Evolutionary conservation across 2,113 vertebrate genomes (phyloP), one percentile per base, ranked within the genome.

Genomic region (Labeo rohita): DNA sequence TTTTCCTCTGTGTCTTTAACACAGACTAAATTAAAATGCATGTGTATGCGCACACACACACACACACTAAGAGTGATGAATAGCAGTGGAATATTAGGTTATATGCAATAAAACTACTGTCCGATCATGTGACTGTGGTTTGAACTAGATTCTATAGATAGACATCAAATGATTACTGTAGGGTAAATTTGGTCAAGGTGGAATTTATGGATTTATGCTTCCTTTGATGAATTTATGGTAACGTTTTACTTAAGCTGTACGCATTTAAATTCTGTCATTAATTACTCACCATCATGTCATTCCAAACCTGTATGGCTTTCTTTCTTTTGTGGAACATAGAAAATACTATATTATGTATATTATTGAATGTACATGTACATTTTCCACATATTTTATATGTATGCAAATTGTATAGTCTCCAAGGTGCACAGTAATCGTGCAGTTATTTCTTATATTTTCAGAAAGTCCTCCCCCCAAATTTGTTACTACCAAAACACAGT

Each of bases 91-190:
- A 65, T 36, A 78, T 45, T 83, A 12, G 63, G 63, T 75, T 88
- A 36, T 76, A 54, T n/a, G 39, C 28, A 70, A 84, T 79, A 74
- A 74, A 65, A 75, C 63, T 63, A 78, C 68, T 74, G 63, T 78
- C 52, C 50, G 80, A 59, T 75, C 80, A 59, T 56, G 39, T 80
- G 34, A 72, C 43, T 59, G 79, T 52, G 76, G 63, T 49, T 39
- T 88, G 84, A 85, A 65, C 79, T 78, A 85, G 84, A 83, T 83
- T 88, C 79, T 85, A 76, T 78, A 82, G 45, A 85, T 76, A 85
- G 68, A 18, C 47, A 63, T 23, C 59, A 66, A 11, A 63, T 77
- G 74, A n/a, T 79, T 85, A 85, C 81, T 85, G 50, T 50, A 61
- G 59, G 61, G 39, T 82, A 66, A 68, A 21, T 45, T 54, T 21